Evolutionary conservation across 2,113 vertebrate genomes (phyloP).

Genomic region (Gallinago jamesoni): DNA sequence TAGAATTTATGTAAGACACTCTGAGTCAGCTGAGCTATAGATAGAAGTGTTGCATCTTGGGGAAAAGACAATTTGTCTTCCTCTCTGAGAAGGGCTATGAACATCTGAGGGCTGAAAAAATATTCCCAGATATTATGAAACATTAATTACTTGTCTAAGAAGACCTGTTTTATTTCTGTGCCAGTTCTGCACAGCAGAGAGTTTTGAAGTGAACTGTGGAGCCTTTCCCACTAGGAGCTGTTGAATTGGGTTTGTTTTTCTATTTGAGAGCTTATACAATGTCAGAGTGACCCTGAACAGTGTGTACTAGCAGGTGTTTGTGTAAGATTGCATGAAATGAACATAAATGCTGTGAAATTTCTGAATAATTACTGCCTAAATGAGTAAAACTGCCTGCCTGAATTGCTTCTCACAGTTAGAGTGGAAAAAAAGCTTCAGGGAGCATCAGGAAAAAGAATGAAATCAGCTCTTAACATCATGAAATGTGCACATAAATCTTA

Average conservation of each 20-base stretch:
- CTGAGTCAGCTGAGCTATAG: not conserved
- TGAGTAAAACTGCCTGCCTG: constrained; percentile 32
- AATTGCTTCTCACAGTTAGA: constrained; percentile 24
- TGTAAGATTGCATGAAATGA: constrained; percentile 47
- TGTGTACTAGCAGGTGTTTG: constrained; percentile 36
- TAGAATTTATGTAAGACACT: not conserved
- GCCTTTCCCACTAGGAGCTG: not conserved
- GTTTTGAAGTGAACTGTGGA: not conserved
- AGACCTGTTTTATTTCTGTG: not conserved
- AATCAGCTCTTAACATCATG: not conserved
- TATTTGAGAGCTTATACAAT: constrained; percentile 1
- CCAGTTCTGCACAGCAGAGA: not conserved
- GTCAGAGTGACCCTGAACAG: constrained; percentile 47
- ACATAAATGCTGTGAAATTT: constrained; percentile 55
- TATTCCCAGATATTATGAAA: not conserved
- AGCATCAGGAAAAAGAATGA: not conserved
- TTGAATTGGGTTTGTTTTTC: constrained; percentile 11
- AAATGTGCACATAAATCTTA: not conserved
- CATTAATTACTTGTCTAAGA: not conserved
- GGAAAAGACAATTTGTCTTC: not conserved
- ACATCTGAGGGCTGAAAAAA: not conserved
- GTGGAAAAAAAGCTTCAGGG: constrained; percentile 15
- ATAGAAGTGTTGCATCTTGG: not conserved
- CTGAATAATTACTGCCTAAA: constrained; percentile 50
- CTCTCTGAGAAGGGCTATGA: not conserved